Evolutionary conservation across 2,113 vertebrate genomes (phyloP), one percentile per base, ranked within the genome.

Genomic region (Oncorhynchus mykiss): DNA sequence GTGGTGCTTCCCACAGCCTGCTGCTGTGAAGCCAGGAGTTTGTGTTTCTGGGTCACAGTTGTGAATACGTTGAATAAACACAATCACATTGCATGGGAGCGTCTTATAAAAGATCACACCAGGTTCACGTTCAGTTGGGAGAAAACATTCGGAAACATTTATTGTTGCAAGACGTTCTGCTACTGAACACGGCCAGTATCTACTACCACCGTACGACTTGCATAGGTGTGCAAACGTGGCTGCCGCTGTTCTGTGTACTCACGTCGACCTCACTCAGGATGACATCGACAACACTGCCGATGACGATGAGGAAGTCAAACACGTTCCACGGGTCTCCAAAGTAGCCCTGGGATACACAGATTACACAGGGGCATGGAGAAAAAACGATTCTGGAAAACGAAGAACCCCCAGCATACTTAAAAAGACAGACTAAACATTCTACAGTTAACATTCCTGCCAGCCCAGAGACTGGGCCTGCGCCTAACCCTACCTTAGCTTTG

Each of bases 321-420:
- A 99, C 98, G 0, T 99, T 99, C 98, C 98, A 99, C n/a, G 97
- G 97, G 84, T 99, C 98, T 79, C 97, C 97, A 0, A 99, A 99
- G 84, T 99, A 99, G 75, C 97, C 98, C 98, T 99, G 51, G 16
- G 14, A 54, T 54, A 90, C 48, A 70, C 68, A 70, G 27, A 70
- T 3, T 57, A 22, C 34, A 74, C n/a, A 75, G 49, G n/a, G 57
- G 22, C n/a, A 11, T 64, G 62, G 12, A 75, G 60, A 22, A 2
- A 2, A 0, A 29, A 14, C 64, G 2, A 4, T 27, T 25, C 0
- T 11, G 0, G 29, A 1, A 1, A 73, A 64, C 20, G 2, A 22
- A 24, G 49, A 18, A n/a, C 31, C 1, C 1, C 16, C 51, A 54
- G 51, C 51, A 18, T 18, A 54, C n/a, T 62, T 16, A 62, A 3